phyloP scores from a whole-genome alignment of 2,113 vertebrate species.

The Sander vitreus region DNA sequence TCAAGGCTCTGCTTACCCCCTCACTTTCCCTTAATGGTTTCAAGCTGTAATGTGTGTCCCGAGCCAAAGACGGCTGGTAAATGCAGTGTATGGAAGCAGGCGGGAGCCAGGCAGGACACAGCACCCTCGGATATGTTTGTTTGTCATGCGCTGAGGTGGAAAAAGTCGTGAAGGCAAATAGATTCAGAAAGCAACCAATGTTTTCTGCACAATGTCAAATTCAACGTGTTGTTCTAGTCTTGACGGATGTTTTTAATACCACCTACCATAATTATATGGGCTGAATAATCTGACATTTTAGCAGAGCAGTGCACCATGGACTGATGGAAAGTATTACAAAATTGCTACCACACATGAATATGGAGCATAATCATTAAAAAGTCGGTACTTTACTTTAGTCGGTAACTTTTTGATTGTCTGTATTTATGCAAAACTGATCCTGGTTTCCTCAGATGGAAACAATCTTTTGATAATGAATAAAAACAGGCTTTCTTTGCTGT shows the following conservation, averaged over 20 bases:
- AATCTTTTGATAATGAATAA: slow-evolving; percentile 38
- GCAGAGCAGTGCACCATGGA: slow-evolving; percentile 3
- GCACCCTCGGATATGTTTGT: slow-evolving; percentile 58
- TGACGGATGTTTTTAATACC: slow-evolving; percentile 42
- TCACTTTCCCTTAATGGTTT: slow-evolving; percentile 67
- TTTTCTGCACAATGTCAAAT: slow-evolving; percentile 30
- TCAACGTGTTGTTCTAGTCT: slow-evolving; percentile 17
- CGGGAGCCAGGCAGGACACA: slow-evolving; percentile 29
- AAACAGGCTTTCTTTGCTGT: slow-evolving; percentile 15
- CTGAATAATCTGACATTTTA: slow-evolving; percentile 20
- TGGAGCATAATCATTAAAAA: slow-evolving; percentile 32
- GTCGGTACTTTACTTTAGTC: slow-evolving; percentile 1
- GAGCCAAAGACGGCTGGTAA: slow-evolving; percentile 61
- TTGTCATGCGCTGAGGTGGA: slow-evolving; percentile 67
- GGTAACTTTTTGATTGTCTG: slow-evolving; percentile 23
- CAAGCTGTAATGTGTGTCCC: slow-evolving; percentile 59
- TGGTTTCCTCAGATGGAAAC: slow-evolving; percentile 27
- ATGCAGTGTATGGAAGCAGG: slow-evolving; percentile 21
- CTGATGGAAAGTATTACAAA: slow-evolving; percentile 28
- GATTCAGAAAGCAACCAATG: slow-evolving; percentile 11
- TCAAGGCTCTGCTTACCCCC: slow-evolving; percentile 34
- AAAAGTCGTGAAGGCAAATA: slow-evolving; percentile 55
- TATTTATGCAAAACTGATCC: slow-evolving; percentile 20
- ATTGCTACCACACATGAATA: slow-evolving; percentile 15
- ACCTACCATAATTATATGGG: slow-evolving; percentile 39